Evolutionary conservation across 2,797 vertebrate species (phyloP), one percentile per base, ranked within the genome.

Genomic region (Cuniculus paca): DNA sequence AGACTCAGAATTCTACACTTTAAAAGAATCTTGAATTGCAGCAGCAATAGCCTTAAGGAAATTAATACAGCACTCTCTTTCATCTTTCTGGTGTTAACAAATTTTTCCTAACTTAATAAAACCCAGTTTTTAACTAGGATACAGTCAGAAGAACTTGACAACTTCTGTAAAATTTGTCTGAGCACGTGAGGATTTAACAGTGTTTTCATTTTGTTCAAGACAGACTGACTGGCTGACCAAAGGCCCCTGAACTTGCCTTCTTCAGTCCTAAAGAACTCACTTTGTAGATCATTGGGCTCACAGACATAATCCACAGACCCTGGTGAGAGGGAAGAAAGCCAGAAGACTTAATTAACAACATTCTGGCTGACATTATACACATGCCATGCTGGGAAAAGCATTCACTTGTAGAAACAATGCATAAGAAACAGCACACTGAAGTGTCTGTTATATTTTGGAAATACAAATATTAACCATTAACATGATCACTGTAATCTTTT

Each of bases 21-120:
- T 83, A 92, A 96, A 97, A 17, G 45, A 52, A 96, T 85, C 87
- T 88, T 87, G 39, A 88, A 88, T 36, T 61, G 4, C 45, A 83
- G 87, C 2, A 63, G 80, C 70, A 81, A 17, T 81, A 95, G 93
- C 88, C 91, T 16, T 28, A 86, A 94, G 95, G 78, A 92, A 92
- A 92, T 81, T 91, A 88, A 95, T 61, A 93, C 26, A 58, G 60
- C n/a, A 58, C 20, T 94, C 78, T 42, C 82, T 97, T 96, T 97
- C 86, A 96, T 95, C 96, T 96, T 85, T 50, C 81, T 89, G 68
- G 31, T 87, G 52, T 84, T 95, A 90, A 91, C 82, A 91, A 83
- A 81, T 81, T 94, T 94, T 83, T 91, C 36, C 79, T 94, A 77
- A 91, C 79, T 95, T 65, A n/a, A 31, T 20, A 88, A 28, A 93